phyloP scores from a whole-genome alignment of 53 echinoderm and acorn worm species.

The Hippasteria phrygiana region DNA sequence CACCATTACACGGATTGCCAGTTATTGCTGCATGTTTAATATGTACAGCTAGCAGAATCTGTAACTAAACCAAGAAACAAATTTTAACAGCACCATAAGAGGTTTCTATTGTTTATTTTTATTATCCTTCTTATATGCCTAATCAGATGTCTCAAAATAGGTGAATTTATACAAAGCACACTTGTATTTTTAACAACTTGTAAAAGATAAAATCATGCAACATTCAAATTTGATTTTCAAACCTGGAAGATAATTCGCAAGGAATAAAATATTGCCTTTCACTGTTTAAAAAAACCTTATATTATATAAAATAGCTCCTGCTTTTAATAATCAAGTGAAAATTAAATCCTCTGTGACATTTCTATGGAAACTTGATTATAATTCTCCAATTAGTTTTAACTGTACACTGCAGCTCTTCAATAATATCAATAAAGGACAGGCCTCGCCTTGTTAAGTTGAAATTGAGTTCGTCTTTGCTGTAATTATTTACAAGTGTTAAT shows the following conservation, averaged over 20 bases:
- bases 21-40: no score
- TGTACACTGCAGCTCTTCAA: not conserved
- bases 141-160: no score
- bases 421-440: not conserved
- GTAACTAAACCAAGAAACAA: no score
- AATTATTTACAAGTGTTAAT: not conserved
- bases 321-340: not conserved
- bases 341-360: not conserved
- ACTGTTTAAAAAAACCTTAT: not conserved
- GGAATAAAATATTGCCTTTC: not conserved
- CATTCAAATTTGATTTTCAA: not conserved
- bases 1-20: no score
- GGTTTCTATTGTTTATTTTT: no score
- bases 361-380: not conserved
- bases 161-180: no score
- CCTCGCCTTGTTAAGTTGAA: not conserved
- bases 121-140: no score
- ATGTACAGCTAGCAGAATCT: no score
- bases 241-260: not conserved
- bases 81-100: no score
- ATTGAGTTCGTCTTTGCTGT: not conserved
- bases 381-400: not conserved
- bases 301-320: conserved; percentile 3
- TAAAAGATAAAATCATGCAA: not conserved
- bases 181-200: not conserved